These are phyloP conservation scores for Linepithema humile DNA, from an alignment of 1,140 invertebrate genomes.

Conservation along the genomic window DNA sequence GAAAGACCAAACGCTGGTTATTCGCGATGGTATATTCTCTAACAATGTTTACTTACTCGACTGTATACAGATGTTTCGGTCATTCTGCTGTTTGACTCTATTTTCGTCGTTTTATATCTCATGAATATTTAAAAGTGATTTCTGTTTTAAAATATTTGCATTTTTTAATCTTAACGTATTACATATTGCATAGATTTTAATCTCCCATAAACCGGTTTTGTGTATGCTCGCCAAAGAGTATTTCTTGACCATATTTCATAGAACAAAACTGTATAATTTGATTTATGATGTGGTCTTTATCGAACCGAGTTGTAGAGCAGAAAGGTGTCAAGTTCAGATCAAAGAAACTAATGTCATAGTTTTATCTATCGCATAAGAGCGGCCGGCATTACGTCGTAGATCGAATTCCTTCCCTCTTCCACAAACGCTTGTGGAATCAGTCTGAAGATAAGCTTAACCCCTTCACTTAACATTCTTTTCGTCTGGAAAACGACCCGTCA, in stretches of 20 bases:
- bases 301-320: neutral
- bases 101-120: too few relatives aligned
- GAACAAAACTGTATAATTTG: neutral
- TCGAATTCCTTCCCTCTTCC: too few relatives aligned
- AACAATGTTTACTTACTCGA: too few relatives aligned
- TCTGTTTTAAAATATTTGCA: too few relatives aligned
- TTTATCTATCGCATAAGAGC: conserved; percentile 27
- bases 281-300: neutral
- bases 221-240: neutral
- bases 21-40: too few relatives aligned
- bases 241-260: neutral
- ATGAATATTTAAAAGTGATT: too few relatives aligned
- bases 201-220: neutral
- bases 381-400: neutral
- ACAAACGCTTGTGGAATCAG: conserved; percentile 22
- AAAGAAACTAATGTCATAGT: conserved; percentile 19
- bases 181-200: neutral
- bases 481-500: neutral
- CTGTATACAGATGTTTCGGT: too few relatives aligned
- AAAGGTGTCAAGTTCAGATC: neutral
- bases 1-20: too few relatives aligned
- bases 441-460: conserved; percentile 41
- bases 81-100: too few relatives aligned
- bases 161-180: neutral
- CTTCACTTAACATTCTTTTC: conserved; percentile 58